Conservation (phyloP, 1,140 invertebrate genomes). For the Sminthurinus signatus region DNA sequence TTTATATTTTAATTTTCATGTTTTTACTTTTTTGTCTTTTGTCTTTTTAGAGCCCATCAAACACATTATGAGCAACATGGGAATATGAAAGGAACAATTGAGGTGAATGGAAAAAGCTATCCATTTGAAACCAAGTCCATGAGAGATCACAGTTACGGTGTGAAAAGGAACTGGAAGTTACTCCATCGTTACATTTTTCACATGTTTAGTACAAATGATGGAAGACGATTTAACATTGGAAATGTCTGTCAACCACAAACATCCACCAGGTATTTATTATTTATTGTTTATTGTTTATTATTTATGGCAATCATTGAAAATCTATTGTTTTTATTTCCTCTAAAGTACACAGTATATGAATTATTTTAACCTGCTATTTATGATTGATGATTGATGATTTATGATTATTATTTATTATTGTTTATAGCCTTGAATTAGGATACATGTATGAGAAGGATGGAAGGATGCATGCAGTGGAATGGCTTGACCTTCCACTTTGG, state of each 20-base stretch:
- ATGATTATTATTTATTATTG: too few relatives aligned
- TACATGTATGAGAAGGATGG: constrained; percentile 55
- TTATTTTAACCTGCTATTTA: too few relatives aligned
- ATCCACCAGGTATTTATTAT: constrained; percentile 51
- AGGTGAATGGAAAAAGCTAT: constrained; percentile 50
- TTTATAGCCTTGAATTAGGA: constrained; percentile 58
- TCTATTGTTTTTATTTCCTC: too few relatives aligned
- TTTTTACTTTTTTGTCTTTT: too few relatives aligned
- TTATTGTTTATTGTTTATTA: too few relatives aligned
- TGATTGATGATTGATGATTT: too few relatives aligned
- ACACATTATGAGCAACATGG: constrained; percentile 68
- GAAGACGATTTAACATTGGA: constrained; percentile 55
- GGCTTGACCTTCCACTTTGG: constrained; percentile 57
- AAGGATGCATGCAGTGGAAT: constrained; percentile 52
- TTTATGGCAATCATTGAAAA: too few relatives aligned
- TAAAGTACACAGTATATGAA: too few relatives aligned
- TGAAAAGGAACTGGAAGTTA: constrained; percentile 61
- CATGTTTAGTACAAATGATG: constrained; percentile 59
- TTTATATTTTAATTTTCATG: too few relatives aligned
- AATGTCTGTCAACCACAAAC: constrained; percentile 60
- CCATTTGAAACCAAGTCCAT: constrained; percentile 50
- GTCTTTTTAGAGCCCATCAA: constrained; percentile 65
- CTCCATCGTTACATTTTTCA: constrained; percentile 65
- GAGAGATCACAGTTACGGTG: constrained; percentile 62
- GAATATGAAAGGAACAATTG: constrained; percentile 49